Conservation (phyloP, 1,140 invertebrate genomes). For the Gryon sp. region DNA sequence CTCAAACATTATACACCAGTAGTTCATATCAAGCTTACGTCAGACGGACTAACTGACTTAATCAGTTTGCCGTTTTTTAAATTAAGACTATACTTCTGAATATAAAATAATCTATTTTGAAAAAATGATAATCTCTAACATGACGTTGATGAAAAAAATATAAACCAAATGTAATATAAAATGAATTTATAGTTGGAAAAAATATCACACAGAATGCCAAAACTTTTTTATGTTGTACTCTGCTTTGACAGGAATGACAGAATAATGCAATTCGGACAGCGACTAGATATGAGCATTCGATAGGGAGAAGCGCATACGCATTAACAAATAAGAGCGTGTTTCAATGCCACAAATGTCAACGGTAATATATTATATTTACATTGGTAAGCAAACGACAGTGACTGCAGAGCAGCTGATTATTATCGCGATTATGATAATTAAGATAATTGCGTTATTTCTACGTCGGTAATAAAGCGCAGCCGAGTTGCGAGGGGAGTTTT, state of each 20-base stretch:
- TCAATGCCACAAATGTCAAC: slow-evolving; percentile 27
- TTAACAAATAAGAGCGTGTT: slow-evolving; percentile 28
- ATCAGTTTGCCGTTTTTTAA: no score
- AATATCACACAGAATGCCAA: no score
- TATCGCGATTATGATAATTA: slow-evolving; percentile 72
- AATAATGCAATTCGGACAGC: slow-evolving; percentile 22
- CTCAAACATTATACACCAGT: no score
- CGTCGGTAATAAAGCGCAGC: slow-evolving; percentile 64
- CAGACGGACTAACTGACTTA: no score
- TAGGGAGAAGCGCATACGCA: not conserved
- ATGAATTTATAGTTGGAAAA: no score
- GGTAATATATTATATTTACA: slow-evolving; percentile 49
- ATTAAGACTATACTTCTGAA: no score
- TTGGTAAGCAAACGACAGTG: slow-evolving; percentile 44
- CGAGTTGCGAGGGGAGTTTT: slow-evolving; percentile 52
- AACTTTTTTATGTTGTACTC: not conserved
- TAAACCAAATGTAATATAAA: no score
- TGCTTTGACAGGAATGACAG: not conserved
- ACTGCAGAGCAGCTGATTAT: slow-evolving; percentile 65
- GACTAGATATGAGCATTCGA: slow-evolving; percentile 6
- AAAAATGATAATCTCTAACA: no score
- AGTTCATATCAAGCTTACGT: no score
- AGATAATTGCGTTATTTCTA: slow-evolving; percentile 66
- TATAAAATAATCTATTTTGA: no score
- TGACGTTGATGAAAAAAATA: no score